These are phyloP conservation scores for Thamnaconus septentrionalis DNA, from an alignment of 2,113 vertebrate genomes.

Conservation along the genomic window DNA sequence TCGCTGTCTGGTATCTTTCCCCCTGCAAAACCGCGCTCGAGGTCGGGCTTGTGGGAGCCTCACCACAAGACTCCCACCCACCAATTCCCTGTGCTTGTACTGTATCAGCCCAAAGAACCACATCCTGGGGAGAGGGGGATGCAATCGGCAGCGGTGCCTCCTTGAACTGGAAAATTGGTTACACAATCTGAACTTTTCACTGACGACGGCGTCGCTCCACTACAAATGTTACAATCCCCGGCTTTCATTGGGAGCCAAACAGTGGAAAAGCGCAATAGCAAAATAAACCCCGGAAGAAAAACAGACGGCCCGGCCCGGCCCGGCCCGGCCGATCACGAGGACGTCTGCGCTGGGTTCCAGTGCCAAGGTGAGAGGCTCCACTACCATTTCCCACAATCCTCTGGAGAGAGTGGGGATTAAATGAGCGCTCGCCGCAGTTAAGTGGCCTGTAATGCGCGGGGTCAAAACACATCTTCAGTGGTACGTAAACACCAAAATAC, in stretches of 20 bases:
- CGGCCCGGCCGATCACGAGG: slow-evolving; percentile 58
- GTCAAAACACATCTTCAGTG: slow-evolving; percentile 18
- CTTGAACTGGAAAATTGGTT: slow-evolving; percentile 80
- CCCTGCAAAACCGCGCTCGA: slow-evolving; percentile 61
- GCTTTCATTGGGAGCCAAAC: slow-evolving; percentile 77
- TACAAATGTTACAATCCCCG: slow-evolving; percentile 77
- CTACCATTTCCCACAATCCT: slow-evolving; percentile 66
- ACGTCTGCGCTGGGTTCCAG: slow-evolving; percentile 69
- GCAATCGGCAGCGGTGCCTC: slow-evolving; percentile 71
- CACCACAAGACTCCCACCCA: slow-evolving; percentile 73
- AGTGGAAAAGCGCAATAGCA: slow-evolving; percentile 60
- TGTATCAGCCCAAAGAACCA: slow-evolving; percentile 76
- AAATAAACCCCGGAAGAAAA: slow-evolving; percentile 69
- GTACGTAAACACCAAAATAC: background rate
- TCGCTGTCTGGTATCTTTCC: slow-evolving; percentile 74
- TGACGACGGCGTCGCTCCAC: slow-evolving; percentile 72
- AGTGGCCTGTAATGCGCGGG: slow-evolving; percentile 31
- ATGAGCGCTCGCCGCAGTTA: slow-evolving; percentile 30
- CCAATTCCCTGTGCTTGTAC: slow-evolving; percentile 69
- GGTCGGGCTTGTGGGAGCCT: slow-evolving; percentile 61
- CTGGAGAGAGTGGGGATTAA: slow-evolving; percentile 55
- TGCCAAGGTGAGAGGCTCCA: slow-evolving; percentile 70
- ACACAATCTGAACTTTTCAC: slow-evolving; percentile 82
- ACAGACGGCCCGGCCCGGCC: slow-evolving; percentile 53
- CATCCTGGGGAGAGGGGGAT: slow-evolving; percentile 77